Conservation (phyloP, 92 coral and sea anemone species). For the Metridium senile region DNA sequence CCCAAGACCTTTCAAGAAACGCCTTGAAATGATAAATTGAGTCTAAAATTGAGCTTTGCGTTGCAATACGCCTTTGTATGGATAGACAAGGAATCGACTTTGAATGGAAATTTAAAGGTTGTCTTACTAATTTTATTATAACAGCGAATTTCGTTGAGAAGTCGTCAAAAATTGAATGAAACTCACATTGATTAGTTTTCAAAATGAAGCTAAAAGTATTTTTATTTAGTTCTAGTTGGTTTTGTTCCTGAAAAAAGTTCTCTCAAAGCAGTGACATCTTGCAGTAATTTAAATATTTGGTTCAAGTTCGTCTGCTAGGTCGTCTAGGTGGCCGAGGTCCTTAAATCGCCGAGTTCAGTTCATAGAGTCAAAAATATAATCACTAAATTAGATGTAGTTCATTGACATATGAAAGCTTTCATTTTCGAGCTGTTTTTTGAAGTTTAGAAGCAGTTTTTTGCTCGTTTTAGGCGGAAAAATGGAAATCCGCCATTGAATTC, state of each 20-base stretch:
- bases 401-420: background rate
- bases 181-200: too few relatives aligned
- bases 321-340: constrained; percentile 18
- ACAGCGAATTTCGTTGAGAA: too few relatives aligned
- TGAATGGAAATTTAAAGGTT: too few relatives aligned
- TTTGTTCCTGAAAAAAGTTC: too few relatives aligned
- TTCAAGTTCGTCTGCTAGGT: constrained; percentile 9
- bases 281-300: background rate
- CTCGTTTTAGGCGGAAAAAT: background rate
- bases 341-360: constrained; percentile 1
- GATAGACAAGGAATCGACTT: too few relatives aligned
- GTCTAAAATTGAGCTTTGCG: background rate
- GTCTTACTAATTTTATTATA: too few relatives aligned
- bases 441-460: background rate
- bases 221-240: too few relatives aligned
- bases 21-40: background rate
- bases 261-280: too few relatives aligned
- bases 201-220: too few relatives aligned
- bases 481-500: background rate
- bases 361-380: constrained; percentile 11
- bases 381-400: background rate
- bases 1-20: background rate
- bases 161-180: too few relatives aligned
- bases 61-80: too few relatives aligned
- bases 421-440: background rate